These are phyloP conservation scores for Erpornis zantholeuca DNA, from an alignment of 2,113 vertebrate genomes.

Conservation along the genomic window DNA sequence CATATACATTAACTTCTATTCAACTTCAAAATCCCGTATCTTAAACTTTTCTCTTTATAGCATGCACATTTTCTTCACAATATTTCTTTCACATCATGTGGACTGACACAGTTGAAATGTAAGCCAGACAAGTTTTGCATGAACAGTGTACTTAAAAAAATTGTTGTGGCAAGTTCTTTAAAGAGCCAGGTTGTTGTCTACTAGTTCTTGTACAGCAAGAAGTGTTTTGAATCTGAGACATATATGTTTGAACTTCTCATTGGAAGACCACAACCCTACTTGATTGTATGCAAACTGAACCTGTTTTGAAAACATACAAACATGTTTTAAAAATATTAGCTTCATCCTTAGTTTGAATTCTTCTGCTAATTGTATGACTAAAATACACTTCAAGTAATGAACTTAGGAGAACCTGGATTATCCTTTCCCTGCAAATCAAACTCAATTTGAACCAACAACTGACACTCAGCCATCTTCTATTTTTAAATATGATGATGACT, in stretches of 20 bases:
- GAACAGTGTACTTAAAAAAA: neutral
- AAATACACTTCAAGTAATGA: neutral
- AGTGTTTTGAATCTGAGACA: neutral
- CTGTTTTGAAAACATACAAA: neutral
- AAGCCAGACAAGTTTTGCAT: neutral
- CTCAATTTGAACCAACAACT: neutral
- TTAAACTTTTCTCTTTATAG: neutral
- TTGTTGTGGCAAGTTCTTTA: neutral
- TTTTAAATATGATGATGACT: neutral
- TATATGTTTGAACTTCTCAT: neutral
- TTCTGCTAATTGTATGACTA: neutral
- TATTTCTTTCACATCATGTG: neutral
- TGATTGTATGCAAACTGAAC: neutral
- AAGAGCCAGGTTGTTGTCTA: neutral
- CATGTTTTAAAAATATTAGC: neutral
- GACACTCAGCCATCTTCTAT: neutral
- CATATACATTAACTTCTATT: neutral
- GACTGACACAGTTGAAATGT: constrained; percentile 10
- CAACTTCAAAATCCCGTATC: neutral
- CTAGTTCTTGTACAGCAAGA: neutral
- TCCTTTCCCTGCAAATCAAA: neutral
- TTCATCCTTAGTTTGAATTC: neutral
- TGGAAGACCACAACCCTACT: neutral
- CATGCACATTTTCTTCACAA: neutral
- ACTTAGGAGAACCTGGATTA: neutral